Conservation (phyloP, 2,888 invertebrate genomes). For the Tetragonula carbonaria region DNA sequence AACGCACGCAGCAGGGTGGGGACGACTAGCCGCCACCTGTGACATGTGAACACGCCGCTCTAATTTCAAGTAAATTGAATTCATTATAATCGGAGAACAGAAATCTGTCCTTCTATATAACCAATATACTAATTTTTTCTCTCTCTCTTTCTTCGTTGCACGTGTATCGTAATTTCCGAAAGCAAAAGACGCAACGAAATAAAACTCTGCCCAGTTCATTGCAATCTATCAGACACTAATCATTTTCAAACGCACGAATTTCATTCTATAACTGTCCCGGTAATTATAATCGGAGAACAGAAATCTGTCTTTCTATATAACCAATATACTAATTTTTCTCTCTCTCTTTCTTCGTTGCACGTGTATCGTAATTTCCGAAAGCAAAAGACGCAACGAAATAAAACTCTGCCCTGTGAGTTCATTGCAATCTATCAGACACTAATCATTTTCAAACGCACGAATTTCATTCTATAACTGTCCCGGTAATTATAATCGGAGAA, state of each 20-base stretch:
- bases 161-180: not conserved
- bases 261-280: not conserved
- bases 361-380: not conserved
- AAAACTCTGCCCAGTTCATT: not conserved
- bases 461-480: not conserved
- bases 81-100: slow-evolving; percentile 2
- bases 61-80: slow-evolving; percentile 32
- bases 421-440: not conserved
- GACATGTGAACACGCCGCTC: slow-evolving; percentile 19
- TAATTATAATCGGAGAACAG: slow-evolving; percentile 1
- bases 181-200: not conserved
- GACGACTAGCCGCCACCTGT: not conserved
- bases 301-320: not conserved
- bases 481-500: not conserved
- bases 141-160: too few relatives aligned
- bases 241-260: slow-evolving; percentile 4
- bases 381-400: not conserved
- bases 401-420: not conserved
- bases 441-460: slow-evolving; percentile 1
- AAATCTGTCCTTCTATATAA: not conserved
- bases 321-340: not conserved
- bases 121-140: not conserved
- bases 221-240: not conserved
- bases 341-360: too few relatives aligned
- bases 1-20: not conserved